A percentile compares a stretch with the other conserved stretches of the same genome.
Evolutionary conservation across 2,888 invertebrate species (phyloP).

Genomic region (Coenonympha glycerion): DNA sequence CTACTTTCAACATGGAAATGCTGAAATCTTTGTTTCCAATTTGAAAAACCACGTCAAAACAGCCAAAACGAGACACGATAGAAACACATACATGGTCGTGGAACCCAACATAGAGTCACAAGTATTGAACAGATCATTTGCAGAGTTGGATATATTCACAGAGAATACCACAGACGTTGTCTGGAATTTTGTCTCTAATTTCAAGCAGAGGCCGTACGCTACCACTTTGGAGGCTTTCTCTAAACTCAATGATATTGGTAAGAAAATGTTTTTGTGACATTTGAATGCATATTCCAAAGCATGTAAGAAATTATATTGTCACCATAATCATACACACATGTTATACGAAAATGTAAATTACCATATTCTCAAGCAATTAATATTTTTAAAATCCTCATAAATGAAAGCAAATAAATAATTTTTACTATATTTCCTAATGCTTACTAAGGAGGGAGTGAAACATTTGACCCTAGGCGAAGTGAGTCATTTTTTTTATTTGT

Average conservation of each 20-base stretch:
- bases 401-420: too few relatives aligned
- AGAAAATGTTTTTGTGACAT: too few relatives aligned
- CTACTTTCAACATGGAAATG: slow-evolving; percentile 91
- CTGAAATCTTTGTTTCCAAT: slow-evolving; percentile 81
- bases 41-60: slow-evolving; percentile 79
- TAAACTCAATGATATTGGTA: slow-evolving; percentile 87
- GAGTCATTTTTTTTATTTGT: too few relatives aligned
- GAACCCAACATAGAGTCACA: slow-evolving; percentile 78
- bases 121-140: slow-evolving; percentile 88
- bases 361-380: too few relatives aligned
- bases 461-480: too few relatives aligned
- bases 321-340: too few relatives aligned
- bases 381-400: too few relatives aligned
- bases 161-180: slow-evolving; percentile 81
- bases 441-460: too few relatives aligned
- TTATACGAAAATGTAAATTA: too few relatives aligned
- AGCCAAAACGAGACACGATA: slow-evolving; percentile 82
- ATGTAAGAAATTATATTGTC: too few relatives aligned
- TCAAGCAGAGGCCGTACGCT: slow-evolving; percentile 82
- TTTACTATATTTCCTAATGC: too few relatives aligned
- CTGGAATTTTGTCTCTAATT: slow-evolving; percentile 75
- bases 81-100: slow-evolving; percentile 78
- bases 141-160: slow-evolving; percentile 87
- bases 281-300: too few relatives aligned
- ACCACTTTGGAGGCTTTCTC: slow-evolving; percentile 90